Evolutionary conservation across 2,797 vertebrate genomes (phyloP).

Genomic region (Mus spretus): DNA sequence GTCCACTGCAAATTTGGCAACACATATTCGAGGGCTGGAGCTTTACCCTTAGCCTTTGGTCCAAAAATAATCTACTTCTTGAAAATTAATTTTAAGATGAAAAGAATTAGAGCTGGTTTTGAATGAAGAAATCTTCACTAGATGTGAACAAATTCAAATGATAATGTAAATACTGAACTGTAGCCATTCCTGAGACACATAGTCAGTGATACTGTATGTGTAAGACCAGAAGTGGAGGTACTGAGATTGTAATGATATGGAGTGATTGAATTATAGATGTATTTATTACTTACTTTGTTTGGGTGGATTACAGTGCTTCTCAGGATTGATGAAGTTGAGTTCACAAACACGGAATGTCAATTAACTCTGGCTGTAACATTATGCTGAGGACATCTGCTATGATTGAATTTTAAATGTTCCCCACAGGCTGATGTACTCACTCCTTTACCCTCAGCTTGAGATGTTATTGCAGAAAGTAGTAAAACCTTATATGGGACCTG

Average conservation of each 20-base stretch:
- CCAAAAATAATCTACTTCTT: background rate
- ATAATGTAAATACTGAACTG: background rate
- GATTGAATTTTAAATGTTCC: background rate
- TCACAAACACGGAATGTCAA: background rate
- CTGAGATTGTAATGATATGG: background rate
- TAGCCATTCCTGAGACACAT: background rate
- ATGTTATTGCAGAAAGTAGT: background rate
- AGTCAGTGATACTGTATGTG: rapidly evolving
- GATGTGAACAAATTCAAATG: background rate
- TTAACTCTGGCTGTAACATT: background rate
- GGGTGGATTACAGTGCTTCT: background rate
- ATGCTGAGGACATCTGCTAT: conserved; percentile 1
- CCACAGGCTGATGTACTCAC: background rate
- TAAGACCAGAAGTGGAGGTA: background rate
- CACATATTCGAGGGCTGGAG: background rate
- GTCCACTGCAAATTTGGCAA: conserved; percentile 43
- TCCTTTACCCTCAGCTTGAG: too few relatives aligned
- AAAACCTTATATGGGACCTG: background rate
- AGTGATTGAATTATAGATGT: too few relatives aligned
- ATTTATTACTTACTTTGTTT: background rate
- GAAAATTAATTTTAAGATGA: conserved; percentile 11
- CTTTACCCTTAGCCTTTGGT: conserved; percentile 61
- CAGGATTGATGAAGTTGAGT: background rate
- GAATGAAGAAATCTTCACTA: background rate
- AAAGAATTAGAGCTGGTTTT: background rate